Percentiles rank a stretch among this genome's conserved stretches.
Evolutionary conservation across 2,888 invertebrate genomes (phyloP).

Genomic region (Dione juno): DNA sequence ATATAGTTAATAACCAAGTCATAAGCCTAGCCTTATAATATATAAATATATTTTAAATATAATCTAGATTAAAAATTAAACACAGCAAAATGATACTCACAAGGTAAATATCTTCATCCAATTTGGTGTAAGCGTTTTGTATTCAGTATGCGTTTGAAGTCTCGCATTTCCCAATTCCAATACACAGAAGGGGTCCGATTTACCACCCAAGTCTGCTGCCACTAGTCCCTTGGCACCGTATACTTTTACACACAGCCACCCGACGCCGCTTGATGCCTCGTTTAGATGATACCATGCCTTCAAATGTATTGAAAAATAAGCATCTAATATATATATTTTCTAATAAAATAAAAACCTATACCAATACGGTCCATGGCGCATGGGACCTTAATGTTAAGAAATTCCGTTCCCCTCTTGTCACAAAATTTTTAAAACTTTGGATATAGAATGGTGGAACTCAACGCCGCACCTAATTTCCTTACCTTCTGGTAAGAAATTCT

Average conservation of each 20-base stretch:
- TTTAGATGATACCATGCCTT: slow-evolving; percentile 85
- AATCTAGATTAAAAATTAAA: neutral
- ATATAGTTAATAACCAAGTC: too few species aligned
- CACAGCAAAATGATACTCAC: slow-evolving; percentile 82
- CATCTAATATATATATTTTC: neutral
- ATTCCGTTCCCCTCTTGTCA: too few species aligned
- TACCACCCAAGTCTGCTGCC: slow-evolving; percentile 97
- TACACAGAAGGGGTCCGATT: slow-evolving; percentile 99
- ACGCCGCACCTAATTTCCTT: too few species aligned
- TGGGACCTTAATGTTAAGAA: too few species aligned
- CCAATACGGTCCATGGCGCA: too few species aligned
- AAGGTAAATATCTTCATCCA: slow-evolving; percentile 99
- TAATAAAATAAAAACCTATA: neutral
- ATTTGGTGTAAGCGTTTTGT: slow-evolving; percentile 97
- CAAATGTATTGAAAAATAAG: slow-evolving; percentile 31
- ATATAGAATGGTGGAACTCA: too few species aligned
- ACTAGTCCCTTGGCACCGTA: slow-evolving; percentile 92
- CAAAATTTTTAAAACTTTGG: too few species aligned
- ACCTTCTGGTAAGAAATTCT: too few species aligned
- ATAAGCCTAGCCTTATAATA: too few species aligned
- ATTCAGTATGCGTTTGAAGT: slow-evolving; percentile 98
- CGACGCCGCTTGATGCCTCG: slow-evolving; percentile 89
- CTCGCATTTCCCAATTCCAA: slow-evolving; percentile 97
- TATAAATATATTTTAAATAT: too few species aligned
- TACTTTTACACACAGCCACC: slow-evolving; percentile 97